Base-by-base conservation (phyloP, 2,797 vertebrate genomes). In the Epinephelus awoara region DNA sequence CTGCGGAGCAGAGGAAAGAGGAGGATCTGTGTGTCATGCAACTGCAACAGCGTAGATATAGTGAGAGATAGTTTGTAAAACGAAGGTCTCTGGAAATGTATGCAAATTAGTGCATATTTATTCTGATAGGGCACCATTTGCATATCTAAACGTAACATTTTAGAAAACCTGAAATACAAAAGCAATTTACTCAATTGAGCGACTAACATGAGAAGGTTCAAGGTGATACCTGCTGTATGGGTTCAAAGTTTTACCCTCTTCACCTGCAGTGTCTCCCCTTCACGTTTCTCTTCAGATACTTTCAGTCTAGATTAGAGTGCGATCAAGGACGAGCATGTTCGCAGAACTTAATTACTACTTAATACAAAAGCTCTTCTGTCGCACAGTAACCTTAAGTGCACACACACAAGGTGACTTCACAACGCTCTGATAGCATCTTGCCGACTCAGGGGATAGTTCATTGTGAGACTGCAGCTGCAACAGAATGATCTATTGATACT, bases 371-470 rank as follows among this genome's bases (percentile, higher is more conserved):
- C 52, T 42, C 57, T 34, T 74, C 49, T 78, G 68, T 79, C 0
- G 4, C 67, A 58, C 11, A 55, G 64, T 4, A 14, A 59, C 71
- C 15, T 66, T 2, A n/a, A 17, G n/a, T 12, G 29, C 49, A 61
- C 34, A 54, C 8, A 52, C 61, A 84, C 81, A 78, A 85, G 78
- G 84, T 79, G 87, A 93, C 87, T 85, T 78, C 81, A 75, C 56
- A 63, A 63, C 29, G 79, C 52, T 58, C 46, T 76, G 54, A 91
- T 84, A 81, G 58, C 79, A 87, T 89, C 87, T 67, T 42, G 73
- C 62, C 17, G 25, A 75, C 83, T 74, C 29, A 0, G 49, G 50
- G 69, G 76, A 80, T 84, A 61, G 85, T 77, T 89, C 76, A 71
- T 19, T 40, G 57, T n/a, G n/a, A 50, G 68, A 67, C 70, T 87